Percentiles rank a stretch among this genome's conserved stretches.
Evolutionary conservation across 2,888 invertebrate genomes (phyloP).

Genomic region (Ochlodes sylvanus): DNA sequence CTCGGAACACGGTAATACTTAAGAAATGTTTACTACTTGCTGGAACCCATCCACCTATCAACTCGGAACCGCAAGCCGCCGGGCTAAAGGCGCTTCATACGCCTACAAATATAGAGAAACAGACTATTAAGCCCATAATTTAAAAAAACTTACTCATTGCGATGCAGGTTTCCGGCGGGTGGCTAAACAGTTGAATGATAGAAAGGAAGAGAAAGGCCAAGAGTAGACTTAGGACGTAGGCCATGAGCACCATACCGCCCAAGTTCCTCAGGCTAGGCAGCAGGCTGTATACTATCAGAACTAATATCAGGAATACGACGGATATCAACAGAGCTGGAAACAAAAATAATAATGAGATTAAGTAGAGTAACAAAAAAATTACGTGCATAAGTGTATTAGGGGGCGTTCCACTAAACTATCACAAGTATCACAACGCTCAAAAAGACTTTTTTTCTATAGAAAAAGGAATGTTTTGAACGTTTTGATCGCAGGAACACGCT

Average conservation of each 20-base stretch:
- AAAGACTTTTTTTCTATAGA: too few species aligned
- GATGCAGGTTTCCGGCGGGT: conserved; percentile 45
- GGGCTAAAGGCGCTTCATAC: too few species aligned
- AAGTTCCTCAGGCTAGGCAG: conserved; percentile 46
- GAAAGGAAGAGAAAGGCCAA: conserved; percentile 57
- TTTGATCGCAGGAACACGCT: too few species aligned
- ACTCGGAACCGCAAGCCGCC: too few species aligned
- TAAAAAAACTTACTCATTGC: conserved; percentile 55
- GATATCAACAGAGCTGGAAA: conserved; percentile 47
- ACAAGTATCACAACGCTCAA: too few species aligned
- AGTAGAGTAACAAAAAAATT: too few species aligned
- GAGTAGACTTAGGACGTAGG: conserved; percentile 55
- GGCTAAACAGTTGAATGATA: conserved; percentile 49
- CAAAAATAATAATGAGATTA: neutral
- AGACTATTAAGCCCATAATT: too few species aligned
- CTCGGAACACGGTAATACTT: neutral
- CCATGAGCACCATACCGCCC: conserved; percentile 48
- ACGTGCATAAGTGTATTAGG: too few species aligned
- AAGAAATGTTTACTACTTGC: neutral
- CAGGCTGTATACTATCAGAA: conserved; percentile 47
- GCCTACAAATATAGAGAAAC: too few species aligned
- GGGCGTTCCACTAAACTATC: too few species aligned
- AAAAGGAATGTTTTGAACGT: too few species aligned
- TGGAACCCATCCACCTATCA: too few species aligned
- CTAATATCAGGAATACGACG: conserved; percentile 46